These are phyloP conservation scores for Drosophila anceps DNA, from an alignment of 2,888 invertebrate genomes.

Conservation along the genomic window DNA sequence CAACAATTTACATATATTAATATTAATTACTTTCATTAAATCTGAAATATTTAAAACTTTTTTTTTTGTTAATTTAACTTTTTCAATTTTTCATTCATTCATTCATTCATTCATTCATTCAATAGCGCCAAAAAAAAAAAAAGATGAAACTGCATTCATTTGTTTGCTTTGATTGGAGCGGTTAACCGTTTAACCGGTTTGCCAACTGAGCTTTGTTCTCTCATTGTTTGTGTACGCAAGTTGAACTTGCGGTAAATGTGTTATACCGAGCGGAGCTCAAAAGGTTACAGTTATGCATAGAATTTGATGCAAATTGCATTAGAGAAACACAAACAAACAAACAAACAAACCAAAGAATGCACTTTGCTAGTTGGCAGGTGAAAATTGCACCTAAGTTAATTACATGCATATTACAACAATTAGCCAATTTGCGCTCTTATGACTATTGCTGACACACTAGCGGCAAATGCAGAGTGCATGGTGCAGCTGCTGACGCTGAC, in stretches of 20 bases:
- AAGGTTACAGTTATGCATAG: background rate
- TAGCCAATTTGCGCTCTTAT: constrained; percentile 41
- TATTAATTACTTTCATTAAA: too few relatives aligned
- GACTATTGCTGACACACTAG: constrained; percentile 29
- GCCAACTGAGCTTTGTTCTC: background rate
- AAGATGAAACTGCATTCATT: background rate
- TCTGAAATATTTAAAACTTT: too few relatives aligned
- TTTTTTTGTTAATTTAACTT: background rate
- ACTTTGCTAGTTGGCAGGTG: constrained; percentile 20
- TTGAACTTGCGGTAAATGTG: background rate
- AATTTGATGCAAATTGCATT: constrained; percentile 4
- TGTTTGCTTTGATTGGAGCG: background rate
- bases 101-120: too few relatives aligned
- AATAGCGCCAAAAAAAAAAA: too few relatives aligned
- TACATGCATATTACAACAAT: constrained; percentile 46
- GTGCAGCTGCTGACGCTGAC: background rate
- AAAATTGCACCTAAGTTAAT: constrained; percentile 37
- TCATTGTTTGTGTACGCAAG: background rate
- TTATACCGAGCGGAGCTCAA: background rate
- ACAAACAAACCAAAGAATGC: too few relatives aligned
- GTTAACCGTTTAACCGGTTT: constrained; percentile 8
- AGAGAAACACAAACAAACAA: background rate
- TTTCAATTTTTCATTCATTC: background rate
- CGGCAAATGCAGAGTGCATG: too few relatives aligned
- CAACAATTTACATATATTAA: too few relatives aligned